Base-by-base conservation (phyloP, 2,797 vertebrate genomes). In the Heliangelus exortis region DNA sequence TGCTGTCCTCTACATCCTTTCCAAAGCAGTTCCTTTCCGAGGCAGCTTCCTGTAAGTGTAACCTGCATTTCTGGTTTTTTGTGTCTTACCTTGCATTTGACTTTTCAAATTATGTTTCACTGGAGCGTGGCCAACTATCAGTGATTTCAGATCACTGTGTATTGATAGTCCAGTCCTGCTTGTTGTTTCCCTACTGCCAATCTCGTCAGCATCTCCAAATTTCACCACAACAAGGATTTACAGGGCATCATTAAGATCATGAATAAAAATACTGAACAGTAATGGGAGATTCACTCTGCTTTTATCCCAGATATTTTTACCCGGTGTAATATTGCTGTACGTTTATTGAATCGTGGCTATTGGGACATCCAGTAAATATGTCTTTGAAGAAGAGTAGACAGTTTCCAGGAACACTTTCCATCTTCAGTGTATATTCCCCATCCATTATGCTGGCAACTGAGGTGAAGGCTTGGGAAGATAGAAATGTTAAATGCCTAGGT, bases 251-350 rank as follows among this genome's bases (percentile, higher is more conserved):
- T 88, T 86, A 59, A 91, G 85, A 90, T 92, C 26, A 34, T 13
- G 83, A 84, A 90, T 91, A 86, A 89, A 91, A 94, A 39, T 34
- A 78, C 10, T n/a, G 66, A 85, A 83, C 80, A 68, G 84, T 54
- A 77, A 50, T n/a, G 48, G 65, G 87, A 85, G 43, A 91, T 86
- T 84, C 69, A 23, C 34, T 73, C 43, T 68, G 62, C 57, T 92
- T 87, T 58, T 75, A 62, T 71, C 58, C 43, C 65, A 47, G 80
- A 4, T 86, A 47, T 61, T 94, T 92, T 81, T 68, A 57, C 54
- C 17, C 41, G 31, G n/a, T 39, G 53, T 63, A 87, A 34, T 78
- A 59, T 33, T 87, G 55, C 71, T 82, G n/a, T 25, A 5, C 11
- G 1, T 83, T 80, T 77, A 62, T 81, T 80, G 75, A 83, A 39